A percentile compares a stretch with the other conserved stretches of the same genome.
phyloP scores from a whole-genome alignment of 2,888 invertebrate genomes.

The Torymus aiolomorphi region DNA sequence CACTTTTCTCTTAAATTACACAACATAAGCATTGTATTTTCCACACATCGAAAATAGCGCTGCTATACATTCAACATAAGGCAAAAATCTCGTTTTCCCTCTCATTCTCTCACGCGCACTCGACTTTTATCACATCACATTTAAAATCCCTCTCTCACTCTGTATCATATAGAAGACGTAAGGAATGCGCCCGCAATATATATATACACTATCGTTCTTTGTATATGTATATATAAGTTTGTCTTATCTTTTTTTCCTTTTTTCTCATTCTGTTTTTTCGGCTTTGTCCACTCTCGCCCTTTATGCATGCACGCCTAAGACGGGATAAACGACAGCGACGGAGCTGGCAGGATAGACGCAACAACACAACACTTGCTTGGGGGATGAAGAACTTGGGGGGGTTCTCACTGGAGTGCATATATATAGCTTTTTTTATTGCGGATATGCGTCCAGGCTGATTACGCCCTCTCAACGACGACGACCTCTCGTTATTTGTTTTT shows the following conservation, averaged over 20 bases:
- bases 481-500: constrained; percentile 27
- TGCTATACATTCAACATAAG: constrained; percentile 49
- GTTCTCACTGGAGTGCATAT: constrained; percentile 23
- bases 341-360: constrained; percentile 50
- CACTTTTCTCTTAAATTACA: constrained; percentile 41
- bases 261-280: no score
- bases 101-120: constrained; percentile 19
- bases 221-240: constrained; percentile 23
- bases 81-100: constrained; percentile 33
- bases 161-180: constrained; percentile 41
- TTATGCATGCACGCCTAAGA: constrained; percentile 10
- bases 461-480: constrained; percentile 27
- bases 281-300: no score
- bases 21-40: constrained; percentile 51
- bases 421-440: constrained; percentile 32
- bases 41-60: constrained; percentile 49
- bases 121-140: constrained; percentile 15
- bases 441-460: constrained; percentile 40
- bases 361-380: constrained; percentile 41
- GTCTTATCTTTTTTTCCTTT: constrained; percentile 20
- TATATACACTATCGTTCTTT: constrained; percentile 15
- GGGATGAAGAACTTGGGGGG: constrained; percentile 8
- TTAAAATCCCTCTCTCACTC: no score
- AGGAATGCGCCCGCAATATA: constrained; percentile 52
- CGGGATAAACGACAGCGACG: constrained; percentile 35